Evolutionary conservation across 2,113 vertebrate species (phyloP), one percentile per base, ranked within the genome.

Genomic region (Corvus cornix): DNA sequence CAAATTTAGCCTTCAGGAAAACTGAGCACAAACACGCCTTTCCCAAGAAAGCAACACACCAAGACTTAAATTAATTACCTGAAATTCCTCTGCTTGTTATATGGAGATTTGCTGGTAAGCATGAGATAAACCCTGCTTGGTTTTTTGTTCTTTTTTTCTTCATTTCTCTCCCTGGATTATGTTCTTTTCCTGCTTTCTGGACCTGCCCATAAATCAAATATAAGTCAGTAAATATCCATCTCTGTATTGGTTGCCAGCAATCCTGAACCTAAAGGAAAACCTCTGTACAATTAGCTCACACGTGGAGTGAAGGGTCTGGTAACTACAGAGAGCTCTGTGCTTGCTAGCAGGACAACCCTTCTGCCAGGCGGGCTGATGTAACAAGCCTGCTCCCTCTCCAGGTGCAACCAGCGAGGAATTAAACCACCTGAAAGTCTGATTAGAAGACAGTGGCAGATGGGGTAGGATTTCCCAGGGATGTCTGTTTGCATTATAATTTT

Each of bases 291-390:
- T 11, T 43, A 70, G 3, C 18, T 87, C 22, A 53, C 8, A 35
- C 0, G 0, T 4, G 28, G 13, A 67, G 13, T 4, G 46, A 67
- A 64, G 17, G 5, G 4, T 16, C 16, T 41, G 27, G 2, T 24
- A 41, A 30, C 31, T 22, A 12, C 10, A 49, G 6, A 1, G 7
- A 77, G 16, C 15, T 72, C 17, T 22, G 12, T 6, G 11, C 35
- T 67, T 2, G 1, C 26, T 46, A 35, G 3, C 14, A 35, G 10
- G 3, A 39, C 17, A 86, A 3, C 13, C 12, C 21, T 49, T 55
- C 53, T 70, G 3, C 44, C n/a, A 28, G 16, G 23, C 35, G 46
- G 53, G 13, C 22, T 83, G n/a, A 23, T 9, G 3, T 13, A 55
- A 64, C 13, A 72, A 44, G 3, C 19, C 27, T 55, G 68, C 13